phyloP scores from a whole-genome alignment of 1,140 invertebrate species.

The Heterodera carotae region DNA sequence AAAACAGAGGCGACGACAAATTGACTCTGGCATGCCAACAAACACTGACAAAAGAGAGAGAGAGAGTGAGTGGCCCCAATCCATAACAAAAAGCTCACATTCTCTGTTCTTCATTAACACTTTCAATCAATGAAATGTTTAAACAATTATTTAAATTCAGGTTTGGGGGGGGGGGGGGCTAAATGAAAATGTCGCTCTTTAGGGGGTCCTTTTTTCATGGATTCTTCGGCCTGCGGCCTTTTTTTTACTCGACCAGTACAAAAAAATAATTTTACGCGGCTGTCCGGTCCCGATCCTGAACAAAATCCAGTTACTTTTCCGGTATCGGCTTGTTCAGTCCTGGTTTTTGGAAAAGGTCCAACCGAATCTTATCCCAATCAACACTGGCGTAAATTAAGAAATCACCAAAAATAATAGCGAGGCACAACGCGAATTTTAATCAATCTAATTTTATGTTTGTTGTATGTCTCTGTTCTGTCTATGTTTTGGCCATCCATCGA shows the following conservation, averaged over 20 bases:
- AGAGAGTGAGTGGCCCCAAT: background rate
- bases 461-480: too few relatives aligned
- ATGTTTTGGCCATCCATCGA: slow-evolving; percentile 1
- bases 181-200: too few relatives aligned
- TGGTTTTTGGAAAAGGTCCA: too few relatives aligned
- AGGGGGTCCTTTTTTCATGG: too few relatives aligned
- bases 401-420: too few relatives aligned
- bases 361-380: background rate
- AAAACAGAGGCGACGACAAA: slow-evolving; percentile 10
- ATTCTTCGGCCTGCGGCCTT: too few relatives aligned
- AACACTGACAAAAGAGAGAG: background rate
- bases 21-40: background rate
- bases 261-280: too few relatives aligned
- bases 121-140: background rate
- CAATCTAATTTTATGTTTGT: slow-evolving; percentile 15
- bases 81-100: background rate
- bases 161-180: too few relatives aligned
- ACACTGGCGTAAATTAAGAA: background rate
- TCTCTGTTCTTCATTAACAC: background rate
- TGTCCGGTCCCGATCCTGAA: too few relatives aligned
- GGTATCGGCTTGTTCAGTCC: too few relatives aligned
- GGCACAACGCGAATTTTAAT: slow-evolving; percentile 6
- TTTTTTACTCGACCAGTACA: too few relatives aligned
- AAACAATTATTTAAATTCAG: background rate
- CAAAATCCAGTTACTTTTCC: too few relatives aligned